Conservation (phyloP, 2,888 invertebrate genomes). For the Rhabditoides inermis region DNA sequence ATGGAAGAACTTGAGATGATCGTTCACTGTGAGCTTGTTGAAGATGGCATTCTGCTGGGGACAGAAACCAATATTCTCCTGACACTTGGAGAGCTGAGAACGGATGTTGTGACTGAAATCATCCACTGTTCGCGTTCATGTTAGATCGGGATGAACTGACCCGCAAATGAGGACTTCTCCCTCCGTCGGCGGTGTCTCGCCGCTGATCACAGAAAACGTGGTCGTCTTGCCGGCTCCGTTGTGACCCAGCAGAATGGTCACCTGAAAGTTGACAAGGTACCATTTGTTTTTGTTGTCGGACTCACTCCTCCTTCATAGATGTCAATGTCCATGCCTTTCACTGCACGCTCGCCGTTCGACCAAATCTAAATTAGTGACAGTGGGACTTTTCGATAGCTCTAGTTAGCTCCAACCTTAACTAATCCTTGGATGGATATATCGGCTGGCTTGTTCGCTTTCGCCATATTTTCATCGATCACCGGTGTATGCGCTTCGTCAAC, state of each 20-base stretch:
- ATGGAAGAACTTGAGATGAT: conserved; percentile 43
- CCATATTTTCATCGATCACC: too few species aligned
- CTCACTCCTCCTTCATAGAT: conserved; percentile 29
- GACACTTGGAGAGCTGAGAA: conserved; percentile 21
- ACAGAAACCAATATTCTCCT: conserved; percentile 37
- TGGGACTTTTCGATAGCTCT: too few species aligned
- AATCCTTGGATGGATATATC: too few species aligned
- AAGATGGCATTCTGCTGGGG: conserved; percentile 48
- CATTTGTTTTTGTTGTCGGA: too few species aligned
- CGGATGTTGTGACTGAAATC: conserved; percentile 24
- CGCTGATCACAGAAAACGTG: conserved; percentile 33
- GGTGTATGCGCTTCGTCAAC: too few species aligned
- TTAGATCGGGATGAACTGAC: too few species aligned
- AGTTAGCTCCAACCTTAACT: too few species aligned
- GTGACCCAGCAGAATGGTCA: conserved; percentile 49
- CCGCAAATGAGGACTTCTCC: conserved; percentile 33
- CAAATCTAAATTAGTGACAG: too few species aligned
- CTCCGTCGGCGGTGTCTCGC: conserved; percentile 34
- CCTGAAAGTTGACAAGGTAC: too few species aligned
- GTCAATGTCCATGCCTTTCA: conserved; percentile 37
- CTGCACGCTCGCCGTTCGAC: conserved; percentile 43
- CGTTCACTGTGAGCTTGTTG: conserved; percentile 39
- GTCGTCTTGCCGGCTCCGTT: conserved; percentile 49
- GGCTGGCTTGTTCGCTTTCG: too few species aligned
- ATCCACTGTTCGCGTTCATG: too few species aligned